phyloP scores from a whole-genome alignment of 1,140 invertebrate genomes.

The Hestina assimilis region DNA sequence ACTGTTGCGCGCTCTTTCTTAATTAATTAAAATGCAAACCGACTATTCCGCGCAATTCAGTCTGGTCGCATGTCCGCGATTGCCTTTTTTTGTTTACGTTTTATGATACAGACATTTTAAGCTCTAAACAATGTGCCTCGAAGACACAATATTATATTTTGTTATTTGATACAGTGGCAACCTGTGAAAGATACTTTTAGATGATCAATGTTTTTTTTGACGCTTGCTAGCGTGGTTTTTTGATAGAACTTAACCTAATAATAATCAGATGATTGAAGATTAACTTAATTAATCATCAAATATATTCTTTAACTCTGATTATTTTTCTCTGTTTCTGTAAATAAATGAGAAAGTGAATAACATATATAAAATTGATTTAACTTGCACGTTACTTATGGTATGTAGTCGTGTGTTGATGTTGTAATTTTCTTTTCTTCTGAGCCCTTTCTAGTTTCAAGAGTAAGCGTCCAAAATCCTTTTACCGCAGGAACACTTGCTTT shows the following conservation, averaged over 20 bases:
- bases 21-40: conserved; percentile 68
- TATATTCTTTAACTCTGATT: too few relatives aligned
- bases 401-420: not conserved
- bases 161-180: too few relatives aligned
- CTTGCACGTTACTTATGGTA: not conserved
- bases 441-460: not conserved
- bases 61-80: conserved; percentile 36
- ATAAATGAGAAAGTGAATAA: too few relatives aligned
- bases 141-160: too few relatives aligned
- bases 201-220: too few relatives aligned
- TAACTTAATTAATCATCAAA: too few relatives aligned
- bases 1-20: conserved; percentile 46
- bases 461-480: conserved; percentile 6
- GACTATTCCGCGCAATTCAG: conserved; percentile 45
- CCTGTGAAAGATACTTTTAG: too few relatives aligned
- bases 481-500: conserved; percentile 20
- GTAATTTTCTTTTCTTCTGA: not conserved
- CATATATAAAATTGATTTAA: too few relatives aligned
- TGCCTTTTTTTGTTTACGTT: conserved; percentile 50
- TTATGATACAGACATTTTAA: not conserved
- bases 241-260: too few relatives aligned
- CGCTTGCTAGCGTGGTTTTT: too few relatives aligned
- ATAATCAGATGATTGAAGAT: too few relatives aligned
- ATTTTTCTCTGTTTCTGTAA: too few relatives aligned
- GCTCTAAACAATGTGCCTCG: not conserved